Evolutionary conservation across 2,888 invertebrate genomes (phyloP).

Genomic region (Allolobophora icterica): DNA sequence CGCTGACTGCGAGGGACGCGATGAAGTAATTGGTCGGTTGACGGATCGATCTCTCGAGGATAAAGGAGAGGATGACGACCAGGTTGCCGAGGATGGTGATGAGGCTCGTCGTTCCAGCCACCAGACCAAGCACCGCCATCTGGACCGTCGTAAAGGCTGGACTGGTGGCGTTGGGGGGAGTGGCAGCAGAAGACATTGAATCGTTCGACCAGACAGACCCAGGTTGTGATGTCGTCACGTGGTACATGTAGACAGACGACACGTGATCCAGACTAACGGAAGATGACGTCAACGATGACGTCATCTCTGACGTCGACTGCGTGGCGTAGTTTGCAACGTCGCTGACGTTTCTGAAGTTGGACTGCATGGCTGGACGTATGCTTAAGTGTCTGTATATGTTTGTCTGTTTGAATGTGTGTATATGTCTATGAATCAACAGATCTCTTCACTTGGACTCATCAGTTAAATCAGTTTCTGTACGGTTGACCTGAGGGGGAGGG

Average conservation of each 20-base stretch:
- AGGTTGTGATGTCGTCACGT: not conserved
- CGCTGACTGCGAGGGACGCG: conserved; percentile 94
- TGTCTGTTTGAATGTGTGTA: not conserved
- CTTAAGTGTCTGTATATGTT: not conserved
- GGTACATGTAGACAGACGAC: not conserved
- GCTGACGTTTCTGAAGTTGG: not conserved
- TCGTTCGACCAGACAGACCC: not conserved
- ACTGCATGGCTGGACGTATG: not conserved
- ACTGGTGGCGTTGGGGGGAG: not conserved
- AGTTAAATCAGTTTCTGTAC: not conserved
- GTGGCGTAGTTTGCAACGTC: not conserved
- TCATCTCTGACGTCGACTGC: not conserved
- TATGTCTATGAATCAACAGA: not conserved
- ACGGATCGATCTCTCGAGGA: conserved; percentile 85
- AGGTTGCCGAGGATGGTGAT: conserved; percentile 92
- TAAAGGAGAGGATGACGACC: conserved; percentile 90
- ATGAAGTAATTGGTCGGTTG: conserved; percentile 97
- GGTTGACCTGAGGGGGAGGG: not conserved
- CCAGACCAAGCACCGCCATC: conserved; percentile 84
- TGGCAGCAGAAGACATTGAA: not conserved
- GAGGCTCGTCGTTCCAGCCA: conserved; percentile 85
- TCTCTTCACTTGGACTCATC: not conserved
- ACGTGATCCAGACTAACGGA: not conserved
- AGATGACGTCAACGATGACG: not conserved
- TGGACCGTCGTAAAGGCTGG: conserved; percentile 77